Evolutionary conservation across 2,113 vertebrate species (phyloP).

Genomic region (Xenopus borealis): DNA sequence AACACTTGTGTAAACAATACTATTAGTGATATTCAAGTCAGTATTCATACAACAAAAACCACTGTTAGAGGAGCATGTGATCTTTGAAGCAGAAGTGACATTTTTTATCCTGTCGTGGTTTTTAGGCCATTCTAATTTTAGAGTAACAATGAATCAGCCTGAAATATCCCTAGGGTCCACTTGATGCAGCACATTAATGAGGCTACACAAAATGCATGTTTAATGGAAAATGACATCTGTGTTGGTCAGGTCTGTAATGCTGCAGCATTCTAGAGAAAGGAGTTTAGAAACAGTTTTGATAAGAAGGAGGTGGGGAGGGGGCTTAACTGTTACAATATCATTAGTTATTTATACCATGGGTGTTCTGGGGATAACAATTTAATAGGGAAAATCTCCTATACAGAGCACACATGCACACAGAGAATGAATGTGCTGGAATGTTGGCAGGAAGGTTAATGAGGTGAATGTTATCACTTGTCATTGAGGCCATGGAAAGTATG

Average conservation of each 20-base stretch:
- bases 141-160: slow-evolving; percentile 51
- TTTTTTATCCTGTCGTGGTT: slow-evolving; percentile 37
- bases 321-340: too few relatives aligned
- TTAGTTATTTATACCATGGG: too few relatives aligned
- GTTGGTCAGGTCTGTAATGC: slow-evolving; percentile 58
- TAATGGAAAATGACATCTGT: slow-evolving; percentile 56
- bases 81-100: slow-evolving; percentile 51
- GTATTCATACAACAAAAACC: slow-evolving; percentile 37
- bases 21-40: neutral
- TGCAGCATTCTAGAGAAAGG: slow-evolving; percentile 45
- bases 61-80: slow-evolving; percentile 30
- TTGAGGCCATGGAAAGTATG: neutral
- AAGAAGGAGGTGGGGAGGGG: neutral
- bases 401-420: too few relatives aligned
- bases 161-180: slow-evolving; percentile 52
- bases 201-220: slow-evolving; percentile 57
- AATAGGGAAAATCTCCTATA: too few relatives aligned
- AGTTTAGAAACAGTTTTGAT: slow-evolving; percentile 5
- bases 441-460: neutral
- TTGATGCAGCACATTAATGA: slow-evolving; percentile 61
- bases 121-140: slow-evolving; percentile 55
- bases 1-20: slow-evolving; percentile 9
- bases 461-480: slow-evolving; percentile 2
- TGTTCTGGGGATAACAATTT: too few relatives aligned
- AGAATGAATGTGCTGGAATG: neutral